phyloP scores from a whole-genome alignment of 2,797 vertebrate species.

The Anas acuta region DNA sequence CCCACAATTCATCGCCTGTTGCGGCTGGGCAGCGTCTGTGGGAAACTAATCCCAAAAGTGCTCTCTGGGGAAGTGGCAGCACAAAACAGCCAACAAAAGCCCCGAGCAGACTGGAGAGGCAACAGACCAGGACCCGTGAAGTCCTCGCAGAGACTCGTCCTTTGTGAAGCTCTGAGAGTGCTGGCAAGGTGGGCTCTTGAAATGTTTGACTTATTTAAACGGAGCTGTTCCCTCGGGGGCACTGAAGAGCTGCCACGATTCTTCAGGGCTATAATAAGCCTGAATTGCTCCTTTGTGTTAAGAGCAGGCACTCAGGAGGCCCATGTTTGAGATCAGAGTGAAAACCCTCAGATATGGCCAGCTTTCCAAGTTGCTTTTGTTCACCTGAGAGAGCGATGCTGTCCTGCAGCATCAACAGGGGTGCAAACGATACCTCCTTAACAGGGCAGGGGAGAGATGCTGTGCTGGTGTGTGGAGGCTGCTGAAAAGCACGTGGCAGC shows the following conservation, averaged over 20 bases:
- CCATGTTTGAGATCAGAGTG: background rate
- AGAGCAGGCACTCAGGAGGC: background rate
- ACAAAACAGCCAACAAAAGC: background rate
- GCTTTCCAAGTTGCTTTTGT: conserved; percentile 4
- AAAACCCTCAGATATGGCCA: background rate
- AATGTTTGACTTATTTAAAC: background rate
- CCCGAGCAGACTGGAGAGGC: background rate
- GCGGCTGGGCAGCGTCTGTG: background rate
- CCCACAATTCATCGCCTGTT: background rate
- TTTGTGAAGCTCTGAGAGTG: background rate
- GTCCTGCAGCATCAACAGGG: background rate
- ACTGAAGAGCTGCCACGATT: background rate
- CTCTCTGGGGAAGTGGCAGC: background rate
- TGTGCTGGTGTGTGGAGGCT: background rate
- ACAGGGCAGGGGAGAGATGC: background rate
- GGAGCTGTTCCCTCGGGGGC: background rate
- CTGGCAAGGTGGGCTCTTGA: background rate
- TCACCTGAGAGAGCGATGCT: background rate
- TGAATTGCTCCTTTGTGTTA: conserved; percentile 53
- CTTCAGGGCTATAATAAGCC: background rate
- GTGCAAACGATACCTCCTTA: background rate
- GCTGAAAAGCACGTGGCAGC: background rate
- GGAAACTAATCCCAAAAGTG: conserved; percentile 19
- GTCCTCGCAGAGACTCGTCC: background rate
- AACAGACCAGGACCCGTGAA: background rate